These are phyloP conservation scores for Microvelia longipes DNA, from an alignment of 1,140 invertebrate genomes.

Conservation along the genomic window DNA sequence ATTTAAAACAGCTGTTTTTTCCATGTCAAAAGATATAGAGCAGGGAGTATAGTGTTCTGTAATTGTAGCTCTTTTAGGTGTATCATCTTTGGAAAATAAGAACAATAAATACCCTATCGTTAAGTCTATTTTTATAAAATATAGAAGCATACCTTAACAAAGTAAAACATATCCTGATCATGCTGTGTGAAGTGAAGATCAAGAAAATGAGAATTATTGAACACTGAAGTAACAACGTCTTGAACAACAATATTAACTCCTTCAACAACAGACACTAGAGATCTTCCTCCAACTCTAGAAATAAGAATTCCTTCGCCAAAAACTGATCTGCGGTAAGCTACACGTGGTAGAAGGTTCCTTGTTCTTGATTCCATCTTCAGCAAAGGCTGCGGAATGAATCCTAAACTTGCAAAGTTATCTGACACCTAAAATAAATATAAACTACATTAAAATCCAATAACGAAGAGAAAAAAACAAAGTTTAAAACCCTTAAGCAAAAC, in stretches of 20 bases:
- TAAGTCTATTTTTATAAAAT: too few species aligned
- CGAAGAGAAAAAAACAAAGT: constrained; percentile 11
- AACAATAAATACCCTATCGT: too few species aligned
- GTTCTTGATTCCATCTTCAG: constrained; percentile 68
- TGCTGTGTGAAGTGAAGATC: constrained; percentile 82
- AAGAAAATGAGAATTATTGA: constrained; percentile 85
- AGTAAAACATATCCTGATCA: constrained; percentile 85
- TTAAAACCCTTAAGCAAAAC: not conserved
- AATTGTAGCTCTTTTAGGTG: too few species aligned
- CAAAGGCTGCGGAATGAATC: constrained; percentile 64
- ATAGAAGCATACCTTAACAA: constrained; percentile 74
- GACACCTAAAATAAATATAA: constrained; percentile 39
- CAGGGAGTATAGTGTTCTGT: too few species aligned
- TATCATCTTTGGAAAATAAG: too few species aligned
- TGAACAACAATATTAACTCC: constrained; percentile 74
- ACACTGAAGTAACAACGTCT: constrained; percentile 80
- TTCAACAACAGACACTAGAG: constrained; percentile 68
- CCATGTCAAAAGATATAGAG: too few species aligned
- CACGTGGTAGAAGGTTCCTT: constrained; percentile 54
- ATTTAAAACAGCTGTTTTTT: too few species aligned
- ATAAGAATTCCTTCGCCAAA: constrained; percentile 82
- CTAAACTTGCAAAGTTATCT: constrained; percentile 61
- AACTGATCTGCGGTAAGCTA: constrained; percentile 66
- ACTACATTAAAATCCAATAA: constrained; percentile 4
- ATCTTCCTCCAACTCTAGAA: constrained; percentile 59